Evolutionary conservation across 1,140 invertebrate species (phyloP).

Genomic region (Chrysomallon squamiferum): DNA sequence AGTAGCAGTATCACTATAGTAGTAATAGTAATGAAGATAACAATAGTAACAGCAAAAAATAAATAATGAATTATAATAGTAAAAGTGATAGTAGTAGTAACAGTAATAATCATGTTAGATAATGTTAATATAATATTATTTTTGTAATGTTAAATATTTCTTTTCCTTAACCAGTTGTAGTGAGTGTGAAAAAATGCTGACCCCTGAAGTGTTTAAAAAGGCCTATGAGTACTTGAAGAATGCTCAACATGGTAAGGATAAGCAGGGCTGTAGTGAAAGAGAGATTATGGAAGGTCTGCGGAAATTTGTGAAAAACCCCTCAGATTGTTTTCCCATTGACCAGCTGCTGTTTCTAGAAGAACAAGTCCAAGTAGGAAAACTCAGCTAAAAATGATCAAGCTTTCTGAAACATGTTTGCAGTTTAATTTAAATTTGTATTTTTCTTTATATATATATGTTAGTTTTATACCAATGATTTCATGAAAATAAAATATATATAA

Average conservation of each 20-base stretch:
- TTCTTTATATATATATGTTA: too few relatives aligned
- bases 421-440: too few relatives aligned
- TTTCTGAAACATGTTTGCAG: too few relatives aligned
- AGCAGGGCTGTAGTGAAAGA: slow-evolving; percentile 37
- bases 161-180: slow-evolving; percentile 39
- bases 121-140: too few relatives aligned
- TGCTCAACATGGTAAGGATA: slow-evolving; percentile 37
- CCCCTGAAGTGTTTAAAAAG: slow-evolving; percentile 53
- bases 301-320: slow-evolving; percentile 55
- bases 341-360: slow-evolving; percentile 62
- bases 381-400: not conserved
- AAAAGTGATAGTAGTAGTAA: too few relatives aligned
- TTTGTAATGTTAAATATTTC: not conserved
- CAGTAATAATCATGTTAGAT: too few relatives aligned
- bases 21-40: too few relatives aligned
- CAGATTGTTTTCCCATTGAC: slow-evolving; percentile 62
- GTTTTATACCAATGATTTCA: too few relatives aligned
- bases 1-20: too few relatives aligned
- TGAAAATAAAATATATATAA: too few relatives aligned
- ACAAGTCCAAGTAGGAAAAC: slow-evolving; percentile 26
- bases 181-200: slow-evolving; percentile 55
- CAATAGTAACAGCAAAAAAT: too few relatives aligned
- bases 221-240: slow-evolving; percentile 57
- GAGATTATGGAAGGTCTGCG: slow-evolving; percentile 51
- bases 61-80: too few relatives aligned